phyloP scores from a whole-genome alignment of 1,140 invertebrate species.

The Formica exsecta region DNA sequence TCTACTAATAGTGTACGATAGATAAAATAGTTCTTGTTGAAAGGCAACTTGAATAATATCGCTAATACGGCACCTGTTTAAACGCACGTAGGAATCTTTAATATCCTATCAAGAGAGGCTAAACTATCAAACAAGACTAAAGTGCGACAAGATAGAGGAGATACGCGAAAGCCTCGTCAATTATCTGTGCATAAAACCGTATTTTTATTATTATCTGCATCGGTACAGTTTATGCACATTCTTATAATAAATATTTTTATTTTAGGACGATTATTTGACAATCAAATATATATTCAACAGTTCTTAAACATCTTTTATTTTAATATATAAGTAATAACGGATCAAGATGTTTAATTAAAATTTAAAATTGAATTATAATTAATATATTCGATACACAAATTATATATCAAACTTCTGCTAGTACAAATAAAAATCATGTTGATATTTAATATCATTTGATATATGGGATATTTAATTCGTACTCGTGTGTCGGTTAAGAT shows the following conservation, averaged over 20 bases:
- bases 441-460: constrained; percentile 23
- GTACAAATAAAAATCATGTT: constrained; percentile 2
- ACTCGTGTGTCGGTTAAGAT: background rate
- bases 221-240: background rate
- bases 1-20: constrained; percentile 28
- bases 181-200: constrained; percentile 23
- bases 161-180: background rate
- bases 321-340: constrained; percentile 4
- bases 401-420: constrained; percentile 17
- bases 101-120: background rate
- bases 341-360: background rate
- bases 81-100: constrained; percentile 7
- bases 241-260: background rate
- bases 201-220: constrained; percentile 1
- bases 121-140: background rate
- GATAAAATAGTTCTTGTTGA: constrained; percentile 58
- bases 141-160: background rate
- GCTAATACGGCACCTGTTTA: constrained; percentile 18
- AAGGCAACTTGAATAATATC: constrained; percentile 28
- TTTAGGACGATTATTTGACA: too few species aligned
- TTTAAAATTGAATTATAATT: background rate
- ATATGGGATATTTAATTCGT: background rate
- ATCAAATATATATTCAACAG: background rate
- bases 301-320: background rate
- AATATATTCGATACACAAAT: background rate